Evolutionary conservation across 2,888 invertebrate species (phyloP), one percentile per base, ranked within the genome.

Genomic region (Hyppa rectilinea): DNA sequence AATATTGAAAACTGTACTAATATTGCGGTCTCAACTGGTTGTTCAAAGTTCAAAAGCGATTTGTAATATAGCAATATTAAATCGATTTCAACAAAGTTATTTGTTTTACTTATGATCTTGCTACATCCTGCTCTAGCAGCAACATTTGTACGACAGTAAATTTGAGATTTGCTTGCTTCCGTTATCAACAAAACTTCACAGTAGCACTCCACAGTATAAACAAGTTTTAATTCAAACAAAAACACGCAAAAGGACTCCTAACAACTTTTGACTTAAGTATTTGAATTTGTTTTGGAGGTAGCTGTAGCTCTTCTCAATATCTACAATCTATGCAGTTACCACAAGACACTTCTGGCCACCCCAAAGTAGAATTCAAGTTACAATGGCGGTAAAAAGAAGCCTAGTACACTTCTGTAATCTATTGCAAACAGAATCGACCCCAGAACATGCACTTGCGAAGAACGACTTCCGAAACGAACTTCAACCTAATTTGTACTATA

Each of bases 51-150:
- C 92, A 93, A 94, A 92, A 88, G 90, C 92, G 91, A 93, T 93
- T 93, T 94, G 93, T 93, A 94, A 92, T 90, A 92, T 94, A 93
- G 93, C 89, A 90, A 93, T 92, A 94, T 93, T 93, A 94, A 94
- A 94, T 93, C 93, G 91, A 93, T 92, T 89, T 89, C 80, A 91
- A 91, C 77, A 80, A 80, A 52, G 14, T 59, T 34, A 26, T 45
- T 61, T 72, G 75, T 81, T 81, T 81, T 81, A 69, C 31, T 62
- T 34, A 20, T 36, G 29, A 14, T 45, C 45, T 38, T 47, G 6
- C n/a, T 55, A 31, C 29, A n/a, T 17, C 29, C 29, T n/a, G n/a
- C 5, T 59, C 29, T 34, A 64, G 61, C 61, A 43, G 34, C 29
- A 12, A 10, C 6, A 17, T 31, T 49, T 47, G 20, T 36, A 26